A percentile compares a stretch with the other conserved stretches of the same genome.
These are phyloP conservation scores for Mobula hypostoma DNA, from an alignment of 2,113 vertebrate species.

Conservation along the genomic window DNA sequence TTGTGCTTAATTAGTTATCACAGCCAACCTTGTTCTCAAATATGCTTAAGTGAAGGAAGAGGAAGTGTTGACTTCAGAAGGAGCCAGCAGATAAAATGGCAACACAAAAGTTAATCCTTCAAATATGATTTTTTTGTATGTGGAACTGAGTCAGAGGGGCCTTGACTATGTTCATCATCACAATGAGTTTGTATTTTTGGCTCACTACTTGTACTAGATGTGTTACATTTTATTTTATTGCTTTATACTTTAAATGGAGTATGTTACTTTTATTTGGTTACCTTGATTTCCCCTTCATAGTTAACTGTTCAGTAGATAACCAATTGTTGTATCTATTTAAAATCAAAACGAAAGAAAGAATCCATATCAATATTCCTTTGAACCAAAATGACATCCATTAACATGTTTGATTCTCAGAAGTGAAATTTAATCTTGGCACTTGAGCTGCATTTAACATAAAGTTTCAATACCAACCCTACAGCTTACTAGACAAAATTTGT, in stretches of 20 bases:
- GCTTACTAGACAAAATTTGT: too few relatives aligned
- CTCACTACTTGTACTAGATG: not conserved
- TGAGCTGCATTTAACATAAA: too few relatives aligned
- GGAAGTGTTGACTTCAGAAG: not conserved
- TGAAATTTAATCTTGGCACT: too few relatives aligned
- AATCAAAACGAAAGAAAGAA: too few relatives aligned
- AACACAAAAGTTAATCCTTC: not conserved
- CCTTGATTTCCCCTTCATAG: not conserved
- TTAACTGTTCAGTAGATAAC: too few relatives aligned
- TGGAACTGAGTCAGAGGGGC: not conserved
- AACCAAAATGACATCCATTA: too few relatives aligned
- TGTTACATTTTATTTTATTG: not conserved
- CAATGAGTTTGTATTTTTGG: not conserved
- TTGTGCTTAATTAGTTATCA: not conserved
- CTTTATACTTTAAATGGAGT: not conserved
- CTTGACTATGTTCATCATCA: not conserved
- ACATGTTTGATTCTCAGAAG: too few relatives aligned
- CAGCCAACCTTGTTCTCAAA: not conserved
- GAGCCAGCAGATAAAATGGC: not conserved
- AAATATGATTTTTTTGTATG: not conserved
- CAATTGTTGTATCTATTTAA: too few relatives aligned
- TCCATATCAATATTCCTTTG: too few relatives aligned
- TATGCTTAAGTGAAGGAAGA: not conserved
- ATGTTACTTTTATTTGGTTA: not conserved
- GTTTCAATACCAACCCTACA: too few relatives aligned